Evolutionary conservation across 2,888 invertebrate species (phyloP).

Genomic region (Beris chalybata): DNA sequence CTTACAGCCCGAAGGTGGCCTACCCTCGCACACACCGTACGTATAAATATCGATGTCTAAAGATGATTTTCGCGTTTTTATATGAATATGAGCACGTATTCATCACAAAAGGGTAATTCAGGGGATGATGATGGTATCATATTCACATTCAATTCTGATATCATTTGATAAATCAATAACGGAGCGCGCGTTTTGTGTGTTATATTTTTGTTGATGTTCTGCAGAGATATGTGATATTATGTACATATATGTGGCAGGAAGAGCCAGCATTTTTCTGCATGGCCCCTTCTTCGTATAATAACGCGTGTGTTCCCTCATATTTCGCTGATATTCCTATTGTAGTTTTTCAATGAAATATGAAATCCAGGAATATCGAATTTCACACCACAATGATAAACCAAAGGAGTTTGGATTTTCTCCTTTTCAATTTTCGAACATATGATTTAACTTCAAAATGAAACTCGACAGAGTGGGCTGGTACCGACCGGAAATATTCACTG

Average conservation of each 20-base stretch:
- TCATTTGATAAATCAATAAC: conserved; percentile 39
- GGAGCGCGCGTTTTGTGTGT: conserved; percentile 9
- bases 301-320: conserved; percentile 23
- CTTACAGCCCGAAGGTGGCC: conserved; percentile 17
- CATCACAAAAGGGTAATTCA: conserved; percentile 38
- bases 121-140: conserved; percentile 38
- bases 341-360: conserved; percentile 37
- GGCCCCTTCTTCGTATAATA: conserved; percentile 23
- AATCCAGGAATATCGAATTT: conserved; percentile 37
- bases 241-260: conserved; percentile 9
- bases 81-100: conserved; percentile 32
- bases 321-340: conserved; percentile 33
- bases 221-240: too few relatives aligned
- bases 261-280: conserved; percentile 30
- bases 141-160: conserved; percentile 35
- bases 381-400: conserved; percentile 24
- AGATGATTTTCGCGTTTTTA: conserved; percentile 31
- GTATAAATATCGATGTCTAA: not conserved
- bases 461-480: too few relatives aligned
- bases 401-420: not conserved
- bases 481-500: too few relatives aligned
- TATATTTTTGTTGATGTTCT: too few relatives aligned
- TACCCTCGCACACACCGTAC: not conserved
- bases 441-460: too few relatives aligned
- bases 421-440: not conserved